Evolutionary conservation across 2,113 vertebrate species (phyloP), one percentile per base, ranked within the genome.

Genomic region (Cyprinus carpio): DNA sequence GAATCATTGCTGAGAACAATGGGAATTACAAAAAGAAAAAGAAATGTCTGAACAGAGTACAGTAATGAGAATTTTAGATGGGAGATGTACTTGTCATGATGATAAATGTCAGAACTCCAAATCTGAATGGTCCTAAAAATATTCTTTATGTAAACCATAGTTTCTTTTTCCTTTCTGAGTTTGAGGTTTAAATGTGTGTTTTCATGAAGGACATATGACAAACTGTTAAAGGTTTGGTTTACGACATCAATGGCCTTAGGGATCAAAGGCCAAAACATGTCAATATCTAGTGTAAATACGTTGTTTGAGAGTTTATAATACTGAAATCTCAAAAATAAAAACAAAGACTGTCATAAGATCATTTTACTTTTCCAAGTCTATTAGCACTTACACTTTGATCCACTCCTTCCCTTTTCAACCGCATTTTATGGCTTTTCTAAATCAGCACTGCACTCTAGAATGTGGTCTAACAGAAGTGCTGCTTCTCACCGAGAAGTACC

Each of bases 271-370:
- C 76, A 31, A 51, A 43, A 58, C 7, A 87, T 46, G 15, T 64
- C 69, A 54, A 20, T 0, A 10, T 69, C n/a, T 31, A 81, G 43
- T n/a, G 69, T 56, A 62, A 75, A 79, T 51, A 58, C 86, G 37
- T 8, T 40, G 37, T 87, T 58, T 16, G 25, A 67, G 6, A 86
- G 64, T 75, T 62, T 60, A 27, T 87, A 88, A 88, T 84, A 88
- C 87, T 86, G 85, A 84, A 65, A 87, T 49, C 6, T 2, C 10
- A 46, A 62, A 46, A 85, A 40, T 0, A 40, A 6, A 43, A 43
- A 40, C 5, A 43, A 84, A 56, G 79, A 89, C 85, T 87, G 87
- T 88, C 85, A 60, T 84, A 67, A 75, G 27, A 71, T 58, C 40
- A 81, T 75, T 80, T 75, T 43, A 78, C 62, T 67, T 43, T 64